phyloP scores from a whole-genome alignment of 1,140 invertebrate genomes.

The Ridgeia piscesae region DNA sequence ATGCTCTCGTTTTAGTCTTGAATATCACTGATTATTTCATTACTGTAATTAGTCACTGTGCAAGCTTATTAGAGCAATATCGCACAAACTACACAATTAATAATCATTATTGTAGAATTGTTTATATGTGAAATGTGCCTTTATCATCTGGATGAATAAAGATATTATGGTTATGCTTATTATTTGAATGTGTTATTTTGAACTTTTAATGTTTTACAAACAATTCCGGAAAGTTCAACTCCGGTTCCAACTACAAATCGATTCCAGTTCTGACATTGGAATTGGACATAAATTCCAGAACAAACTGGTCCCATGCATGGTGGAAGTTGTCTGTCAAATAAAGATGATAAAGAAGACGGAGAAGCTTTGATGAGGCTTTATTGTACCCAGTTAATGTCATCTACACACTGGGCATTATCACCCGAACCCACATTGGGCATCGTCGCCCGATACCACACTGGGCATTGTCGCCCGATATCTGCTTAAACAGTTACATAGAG shows the following conservation, averaged over 20 bases:
- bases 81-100: background rate
- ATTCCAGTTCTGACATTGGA: no score
- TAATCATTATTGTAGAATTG: background rate
- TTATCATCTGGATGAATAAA: background rate
- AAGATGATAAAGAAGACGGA: background rate
- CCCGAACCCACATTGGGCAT: no score
- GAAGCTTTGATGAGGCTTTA: background rate
- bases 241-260: no score
- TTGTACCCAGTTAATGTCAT: background rate
- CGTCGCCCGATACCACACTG: no score
- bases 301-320: no score
- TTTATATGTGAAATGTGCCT: slow-evolving; percentile 1
- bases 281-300: no score
- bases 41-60: background rate
- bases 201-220: no score
- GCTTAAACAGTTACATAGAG: background rate
- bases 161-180: background rate
- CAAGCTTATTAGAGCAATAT: background rate
- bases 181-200: background rate
- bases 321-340: no score
- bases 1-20: background rate
- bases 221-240: no score
- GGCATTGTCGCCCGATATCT: background rate
- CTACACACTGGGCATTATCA: no score
- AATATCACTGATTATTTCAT: background rate